Conservation (phyloP, 1,140 invertebrate genomes). For the Arion vulgaris region DNA sequence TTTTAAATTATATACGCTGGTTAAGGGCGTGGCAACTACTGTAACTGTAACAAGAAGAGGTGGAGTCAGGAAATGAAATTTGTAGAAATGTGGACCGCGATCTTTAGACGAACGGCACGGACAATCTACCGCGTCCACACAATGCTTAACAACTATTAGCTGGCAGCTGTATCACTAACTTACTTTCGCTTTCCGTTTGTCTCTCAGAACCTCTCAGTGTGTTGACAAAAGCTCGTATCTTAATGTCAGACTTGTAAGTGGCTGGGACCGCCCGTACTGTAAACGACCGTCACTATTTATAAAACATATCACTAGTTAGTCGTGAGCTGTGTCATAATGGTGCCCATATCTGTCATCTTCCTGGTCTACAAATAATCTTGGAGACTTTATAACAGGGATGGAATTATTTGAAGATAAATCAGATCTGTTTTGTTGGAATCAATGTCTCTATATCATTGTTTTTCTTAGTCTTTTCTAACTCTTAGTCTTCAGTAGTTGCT, state of each 20-base stretch:
- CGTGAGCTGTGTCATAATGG: too few species aligned
- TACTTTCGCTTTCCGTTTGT: not conserved
- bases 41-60: not conserved
- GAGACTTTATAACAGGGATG: too few species aligned
- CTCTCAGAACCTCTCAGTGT: not conserved
- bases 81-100: not conserved
- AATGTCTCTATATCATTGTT: too few species aligned
- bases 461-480: too few species aligned
- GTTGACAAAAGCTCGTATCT: not conserved
- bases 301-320: too few species aligned
- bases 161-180: not conserved
- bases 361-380: too few species aligned
- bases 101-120: not conserved
- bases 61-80: not conserved
- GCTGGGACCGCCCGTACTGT: not conserved
- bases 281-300: too few species aligned
- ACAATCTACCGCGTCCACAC: not conserved
- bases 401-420: too few species aligned
- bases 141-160: not conserved
- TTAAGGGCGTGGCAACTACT: not conserved
- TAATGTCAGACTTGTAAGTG: not conserved
- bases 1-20: too few species aligned
- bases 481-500: too few species aligned
- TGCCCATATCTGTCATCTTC: too few species aligned
- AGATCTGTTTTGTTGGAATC: too few species aligned